These are phyloP conservation scores for Synaphobranchus kaupii DNA, from an alignment of 2,797 vertebrate genomes.

Conservation along the genomic window DNA sequence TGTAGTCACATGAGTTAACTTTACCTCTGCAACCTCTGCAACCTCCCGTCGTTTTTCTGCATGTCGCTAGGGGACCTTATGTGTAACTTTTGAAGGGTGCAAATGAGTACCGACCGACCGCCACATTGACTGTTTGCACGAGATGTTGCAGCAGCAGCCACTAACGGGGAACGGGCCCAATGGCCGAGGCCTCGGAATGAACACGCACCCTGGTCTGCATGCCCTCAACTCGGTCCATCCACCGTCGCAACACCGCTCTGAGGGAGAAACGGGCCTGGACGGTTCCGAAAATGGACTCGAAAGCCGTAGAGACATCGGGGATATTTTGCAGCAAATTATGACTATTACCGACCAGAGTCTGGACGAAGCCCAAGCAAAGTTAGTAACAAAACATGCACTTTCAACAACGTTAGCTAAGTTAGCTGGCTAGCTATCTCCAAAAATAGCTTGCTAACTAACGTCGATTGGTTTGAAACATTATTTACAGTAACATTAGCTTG, in stretches of 20 bases:
- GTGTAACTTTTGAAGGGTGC: slow-evolving; percentile 51
- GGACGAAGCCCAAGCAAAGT: slow-evolving; percentile 95
- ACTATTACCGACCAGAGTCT: slow-evolving; percentile 96
- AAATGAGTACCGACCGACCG: slow-evolving; percentile 63
- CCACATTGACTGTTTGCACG: slow-evolving; percentile 64
- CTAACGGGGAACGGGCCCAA: slow-evolving; percentile 76
- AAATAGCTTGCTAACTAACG: not conserved
- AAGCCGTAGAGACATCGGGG: slow-evolving; percentile 85
- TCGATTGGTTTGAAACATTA: not conserved
- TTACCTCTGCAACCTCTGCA: not conserved
- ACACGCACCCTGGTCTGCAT: slow-evolving; percentile 75
- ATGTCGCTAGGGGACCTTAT: slow-evolving; percentile 69
- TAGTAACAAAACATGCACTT: slow-evolving; percentile 49
- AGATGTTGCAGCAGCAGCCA: slow-evolving; percentile 82
- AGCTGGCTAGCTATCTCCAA: not conserved
- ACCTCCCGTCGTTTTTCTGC: slow-evolving; percentile 31
- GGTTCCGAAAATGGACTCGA: slow-evolving; percentile 82
- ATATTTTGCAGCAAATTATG: slow-evolving; percentile 94
- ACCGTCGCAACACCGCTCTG: slow-evolving; percentile 68
- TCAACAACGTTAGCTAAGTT: slow-evolving; percentile 25
- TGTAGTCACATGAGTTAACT: slow-evolving; percentile 12
- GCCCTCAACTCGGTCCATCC: slow-evolving; percentile 69
- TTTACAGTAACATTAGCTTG: slow-evolving; percentile 5
- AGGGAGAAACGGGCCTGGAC: slow-evolving; percentile 77
- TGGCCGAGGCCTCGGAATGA: slow-evolving; percentile 75